Conservation (phyloP, 2,797 vertebrate genomes). For the Anabas testudineus region DNA sequence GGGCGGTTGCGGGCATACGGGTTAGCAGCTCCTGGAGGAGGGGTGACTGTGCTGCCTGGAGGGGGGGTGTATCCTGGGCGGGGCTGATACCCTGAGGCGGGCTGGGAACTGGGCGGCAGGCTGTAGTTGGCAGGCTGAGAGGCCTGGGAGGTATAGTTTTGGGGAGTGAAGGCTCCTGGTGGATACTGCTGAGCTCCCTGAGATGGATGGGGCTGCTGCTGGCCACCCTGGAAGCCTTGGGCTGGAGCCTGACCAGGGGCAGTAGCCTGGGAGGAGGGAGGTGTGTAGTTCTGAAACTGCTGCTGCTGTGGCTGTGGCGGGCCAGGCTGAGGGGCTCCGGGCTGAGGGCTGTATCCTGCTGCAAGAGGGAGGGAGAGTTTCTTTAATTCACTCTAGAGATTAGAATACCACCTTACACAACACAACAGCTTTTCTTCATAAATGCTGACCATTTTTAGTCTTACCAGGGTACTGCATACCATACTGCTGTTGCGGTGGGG, state of each 20-base stretch:
- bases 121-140: constrained; percentile 91
- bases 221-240: constrained; percentile 84
- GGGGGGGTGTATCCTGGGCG: constrained; percentile 91
- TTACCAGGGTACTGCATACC: constrained; percentile 97
- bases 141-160: constrained; percentile 93
- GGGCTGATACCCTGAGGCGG: constrained; percentile 88
- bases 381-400: background rate
- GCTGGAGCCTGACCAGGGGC: constrained; percentile 77
- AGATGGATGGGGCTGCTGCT: constrained; percentile 85
- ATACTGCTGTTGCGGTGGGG: constrained; percentile 90
- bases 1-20: constrained; percentile 95
- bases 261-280: constrained; percentile 89
- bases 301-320: constrained; percentile 87
- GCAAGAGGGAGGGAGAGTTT: constrained; percentile 18
- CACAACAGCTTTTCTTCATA: background rate
- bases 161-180: constrained; percentile 89
- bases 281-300: constrained; percentile 94
- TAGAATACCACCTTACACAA: background rate
- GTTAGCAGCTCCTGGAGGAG: constrained; percentile 92
- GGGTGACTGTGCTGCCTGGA: constrained; percentile 90
- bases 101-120: constrained; percentile 88
- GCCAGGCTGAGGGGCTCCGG: constrained; percentile 80
- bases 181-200: constrained; percentile 91
- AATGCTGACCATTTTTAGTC: constrained; percentile 33
- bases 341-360: constrained; percentile 92